These are phyloP conservation scores for Lampris incognitus DNA, from an alignment of 2,113 vertebrate species.

Conservation along the genomic window DNA sequence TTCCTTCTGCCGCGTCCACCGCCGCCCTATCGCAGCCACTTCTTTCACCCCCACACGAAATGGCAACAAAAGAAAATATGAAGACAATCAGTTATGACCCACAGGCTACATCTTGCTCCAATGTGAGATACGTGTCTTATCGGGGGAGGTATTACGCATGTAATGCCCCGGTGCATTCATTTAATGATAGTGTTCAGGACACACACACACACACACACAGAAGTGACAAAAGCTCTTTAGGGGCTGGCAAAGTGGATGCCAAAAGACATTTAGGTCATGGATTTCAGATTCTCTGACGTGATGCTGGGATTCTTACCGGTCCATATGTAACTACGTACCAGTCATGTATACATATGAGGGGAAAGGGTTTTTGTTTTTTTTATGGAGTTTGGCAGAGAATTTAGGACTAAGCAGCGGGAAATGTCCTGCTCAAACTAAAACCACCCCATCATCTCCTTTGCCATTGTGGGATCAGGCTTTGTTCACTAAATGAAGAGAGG, in stretches of 20 bases:
- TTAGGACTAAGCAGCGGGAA: slow-evolving; percentile 58
- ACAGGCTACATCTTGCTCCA: background rate
- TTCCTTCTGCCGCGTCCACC: slow-evolving; percentile 45
- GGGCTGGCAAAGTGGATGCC: background rate
- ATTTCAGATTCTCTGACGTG: background rate
- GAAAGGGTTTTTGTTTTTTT: slow-evolving; percentile 66
- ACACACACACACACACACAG: too few species aligned
- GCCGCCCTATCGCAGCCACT: slow-evolving; percentile 36
- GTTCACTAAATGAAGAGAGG: slow-evolving; percentile 56
- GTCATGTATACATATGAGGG: slow-evolving; percentile 38
- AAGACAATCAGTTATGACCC: background rate
- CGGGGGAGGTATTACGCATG: too few species aligned
- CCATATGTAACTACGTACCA: background rate
- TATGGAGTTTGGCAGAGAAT: slow-evolving; percentile 63
- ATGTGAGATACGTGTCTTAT: too few species aligned
- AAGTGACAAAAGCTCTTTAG: too few species aligned
- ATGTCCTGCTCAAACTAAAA: slow-evolving; percentile 51
- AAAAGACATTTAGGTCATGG: background rate
- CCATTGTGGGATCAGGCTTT: slow-evolving; percentile 60
- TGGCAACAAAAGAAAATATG: background rate
- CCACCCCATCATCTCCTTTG: slow-evolving; percentile 48
- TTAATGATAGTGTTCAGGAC: too few species aligned
- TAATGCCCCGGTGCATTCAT: too few species aligned
- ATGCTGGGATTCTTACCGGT: background rate
- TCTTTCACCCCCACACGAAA: slow-evolving; percentile 13